phyloP scores from a whole-genome alignment of 2,888 invertebrate genomes.

The Rhagonycha fulva region DNA sequence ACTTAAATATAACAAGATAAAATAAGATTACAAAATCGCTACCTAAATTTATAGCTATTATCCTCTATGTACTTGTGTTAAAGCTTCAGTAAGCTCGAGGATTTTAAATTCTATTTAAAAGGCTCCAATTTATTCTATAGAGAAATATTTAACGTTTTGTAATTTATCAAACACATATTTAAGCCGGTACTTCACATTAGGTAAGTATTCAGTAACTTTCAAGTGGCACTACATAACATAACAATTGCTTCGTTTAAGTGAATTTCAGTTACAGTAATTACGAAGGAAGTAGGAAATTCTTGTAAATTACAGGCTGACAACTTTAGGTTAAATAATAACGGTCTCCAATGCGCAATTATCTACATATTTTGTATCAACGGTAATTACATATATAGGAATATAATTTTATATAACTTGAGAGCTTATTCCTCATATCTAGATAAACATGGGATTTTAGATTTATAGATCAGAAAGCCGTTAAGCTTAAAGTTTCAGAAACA shows the following conservation, averaged over 20 bases:
- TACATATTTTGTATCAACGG: background rate
- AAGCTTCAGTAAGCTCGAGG: constrained; percentile 6
- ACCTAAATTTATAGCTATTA: constrained; percentile 12
- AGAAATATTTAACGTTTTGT: constrained; percentile 18
- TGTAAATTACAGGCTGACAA: background rate
- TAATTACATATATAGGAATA: background rate
- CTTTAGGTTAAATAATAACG: background rate
- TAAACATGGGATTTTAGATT: background rate
- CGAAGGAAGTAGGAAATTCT: background rate
- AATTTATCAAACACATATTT: constrained; percentile 16
- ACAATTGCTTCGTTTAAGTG: constrained; percentile 11
- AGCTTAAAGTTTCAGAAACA: background rate
- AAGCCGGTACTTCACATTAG: constrained; percentile 12
- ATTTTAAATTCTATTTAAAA: constrained; percentile 17
- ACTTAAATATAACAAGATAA: background rate
- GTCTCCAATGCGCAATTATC: background rate
- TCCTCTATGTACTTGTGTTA: background rate
- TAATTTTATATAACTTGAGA: background rate
- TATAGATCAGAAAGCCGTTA: background rate
- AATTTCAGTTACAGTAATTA: constrained; percentile 7
- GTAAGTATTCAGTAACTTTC: constrained; percentile 12
- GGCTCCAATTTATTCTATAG: constrained; percentile 9
- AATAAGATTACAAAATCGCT: constrained; percentile 11
- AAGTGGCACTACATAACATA: constrained; percentile 9
- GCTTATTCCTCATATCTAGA: background rate